phyloP scores from a whole-genome alignment of 2,113 vertebrate species.

The Lophius piscatorius region DNA sequence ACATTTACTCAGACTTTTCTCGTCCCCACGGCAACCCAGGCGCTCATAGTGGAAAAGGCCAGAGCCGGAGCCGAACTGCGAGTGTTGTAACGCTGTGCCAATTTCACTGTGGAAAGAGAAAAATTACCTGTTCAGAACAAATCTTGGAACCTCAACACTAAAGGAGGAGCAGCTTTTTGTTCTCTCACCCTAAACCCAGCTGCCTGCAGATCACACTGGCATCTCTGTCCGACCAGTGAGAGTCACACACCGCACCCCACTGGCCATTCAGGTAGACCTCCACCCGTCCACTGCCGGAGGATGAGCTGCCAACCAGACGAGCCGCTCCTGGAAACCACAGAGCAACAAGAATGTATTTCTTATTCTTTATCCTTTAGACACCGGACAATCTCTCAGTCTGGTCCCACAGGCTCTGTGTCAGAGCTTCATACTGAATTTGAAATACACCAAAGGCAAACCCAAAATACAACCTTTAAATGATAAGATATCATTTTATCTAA shows the following conservation, averaged over 20 bases:
- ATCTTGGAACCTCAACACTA: not conserved
- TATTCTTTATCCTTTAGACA: too few species aligned
- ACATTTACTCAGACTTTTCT: conserved; percentile 84
- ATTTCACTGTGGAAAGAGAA: conserved; percentile 79
- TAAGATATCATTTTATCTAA: too few species aligned
- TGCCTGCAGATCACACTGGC: conserved; percentile 91
- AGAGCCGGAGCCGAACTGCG: conserved; percentile 73
- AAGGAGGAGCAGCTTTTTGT: too few species aligned
- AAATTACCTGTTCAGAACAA: not conserved
- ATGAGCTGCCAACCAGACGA: conserved; percentile 79
- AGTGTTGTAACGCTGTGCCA: conserved; percentile 80
- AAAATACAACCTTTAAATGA: too few species aligned
- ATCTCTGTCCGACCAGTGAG: conserved; percentile 87
- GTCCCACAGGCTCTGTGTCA: too few species aligned
- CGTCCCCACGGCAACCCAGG: conserved; percentile 88
- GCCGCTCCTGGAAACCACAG: conserved; percentile 77
- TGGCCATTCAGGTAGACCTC: conserved; percentile 86
- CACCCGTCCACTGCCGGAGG: conserved; percentile 74
- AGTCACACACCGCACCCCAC: conserved; percentile 89
- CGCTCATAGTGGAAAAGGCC: conserved; percentile 85
- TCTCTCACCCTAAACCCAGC: conserved; percentile 83
- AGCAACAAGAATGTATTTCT: too few species aligned
- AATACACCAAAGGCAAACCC: too few species aligned
- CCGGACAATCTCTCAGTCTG: too few species aligned
- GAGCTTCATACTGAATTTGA: too few species aligned